phyloP scores from a whole-genome alignment of 2,113 vertebrate genomes.

The Aleadryas rufinucha region DNA sequence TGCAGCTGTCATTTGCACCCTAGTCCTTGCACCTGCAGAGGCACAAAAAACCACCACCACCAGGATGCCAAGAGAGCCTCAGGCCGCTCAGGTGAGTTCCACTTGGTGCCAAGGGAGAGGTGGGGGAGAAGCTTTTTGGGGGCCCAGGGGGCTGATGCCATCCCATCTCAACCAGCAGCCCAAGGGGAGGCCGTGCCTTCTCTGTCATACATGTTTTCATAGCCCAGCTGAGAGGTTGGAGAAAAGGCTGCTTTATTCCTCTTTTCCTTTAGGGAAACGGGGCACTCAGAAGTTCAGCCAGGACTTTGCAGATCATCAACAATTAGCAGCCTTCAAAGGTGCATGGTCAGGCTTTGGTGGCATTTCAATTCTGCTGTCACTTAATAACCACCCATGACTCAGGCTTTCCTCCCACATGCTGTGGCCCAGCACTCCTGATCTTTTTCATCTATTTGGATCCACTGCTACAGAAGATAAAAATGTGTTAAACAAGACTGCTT shows the following conservation, averaged over 20 bases:
- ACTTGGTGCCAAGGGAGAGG: not conserved
- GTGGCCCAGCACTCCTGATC: not conserved
- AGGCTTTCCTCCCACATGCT: not conserved
- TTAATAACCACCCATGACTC: conserved; percentile 20
- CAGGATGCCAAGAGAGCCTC: not conserved
- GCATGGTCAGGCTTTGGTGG: not conserved
- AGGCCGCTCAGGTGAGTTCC: not conserved
- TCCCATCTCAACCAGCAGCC: not conserved
- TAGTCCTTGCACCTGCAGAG: not conserved
- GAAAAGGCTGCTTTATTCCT: not conserved
- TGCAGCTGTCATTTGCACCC: not conserved
- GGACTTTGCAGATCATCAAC: not conserved
- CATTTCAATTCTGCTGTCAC: not conserved
- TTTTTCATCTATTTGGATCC: not conserved
- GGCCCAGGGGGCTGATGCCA: not conserved
- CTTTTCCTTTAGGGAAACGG: not conserved
- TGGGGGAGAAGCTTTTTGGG: not conserved
- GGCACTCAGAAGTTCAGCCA: not conserved
- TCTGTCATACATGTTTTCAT: accelerated
- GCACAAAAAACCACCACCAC: not conserved
- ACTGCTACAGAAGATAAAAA: not conserved
- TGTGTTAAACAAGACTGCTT: not conserved
- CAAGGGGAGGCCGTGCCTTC: not conserved
- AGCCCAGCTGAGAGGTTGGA: not conserved
- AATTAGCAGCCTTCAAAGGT: not conserved